Base-by-base conservation (phyloP, 2,113 vertebrate genomes). In the Pogonocichla stellata region DNA sequence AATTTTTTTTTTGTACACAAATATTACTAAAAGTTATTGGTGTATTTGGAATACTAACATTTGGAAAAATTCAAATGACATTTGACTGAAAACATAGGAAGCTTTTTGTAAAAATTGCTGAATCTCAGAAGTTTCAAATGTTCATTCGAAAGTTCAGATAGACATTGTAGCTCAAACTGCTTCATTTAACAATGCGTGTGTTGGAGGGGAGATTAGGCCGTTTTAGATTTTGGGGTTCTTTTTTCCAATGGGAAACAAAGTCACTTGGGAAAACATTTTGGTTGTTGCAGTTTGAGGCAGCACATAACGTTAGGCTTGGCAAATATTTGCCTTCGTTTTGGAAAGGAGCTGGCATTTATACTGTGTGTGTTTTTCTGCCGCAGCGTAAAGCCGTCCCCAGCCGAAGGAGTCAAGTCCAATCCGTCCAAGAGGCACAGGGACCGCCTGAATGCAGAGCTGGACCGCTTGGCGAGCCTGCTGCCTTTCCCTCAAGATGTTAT, bases 351-450 rank as follows among this genome's bases (percentile, higher is more conserved):
- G 62, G 12, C 4, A 1, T 65, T 88, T 70, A 28, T 12, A 5
- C 42, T 29, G 36, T 65, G 8, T 57, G 81, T 92, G 53, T 69
- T 61, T 86, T 88, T 62, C 38, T 88, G 34, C 95, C 34, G 4
- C 90, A 99, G 98, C 84, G 94, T 97, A 51, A 98, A 99, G 86
- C 96, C 98, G 3, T 85, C 97, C 14, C 95, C 97, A 9, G 87
- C 95, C 60, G 98, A 99, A 98, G 98, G 98, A 94, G 92, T 97
- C 92, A 99, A 98, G 89, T 98, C 98, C 29, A 99, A 99, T 82
- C 98, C 98, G 45, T 99, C 98, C 29, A 99, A 99, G 93, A 97
- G 98, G 45, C 98, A 99, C 73, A 97, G 98, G 86, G 98, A 99
- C 61, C 98, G 98, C 66, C 47, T 99, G 85, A 99, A 99, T 66